Evolutionary conservation across 2,113 vertebrate genomes (phyloP).

Genomic region (Cyanoramphus novaezelandiae): DNA sequence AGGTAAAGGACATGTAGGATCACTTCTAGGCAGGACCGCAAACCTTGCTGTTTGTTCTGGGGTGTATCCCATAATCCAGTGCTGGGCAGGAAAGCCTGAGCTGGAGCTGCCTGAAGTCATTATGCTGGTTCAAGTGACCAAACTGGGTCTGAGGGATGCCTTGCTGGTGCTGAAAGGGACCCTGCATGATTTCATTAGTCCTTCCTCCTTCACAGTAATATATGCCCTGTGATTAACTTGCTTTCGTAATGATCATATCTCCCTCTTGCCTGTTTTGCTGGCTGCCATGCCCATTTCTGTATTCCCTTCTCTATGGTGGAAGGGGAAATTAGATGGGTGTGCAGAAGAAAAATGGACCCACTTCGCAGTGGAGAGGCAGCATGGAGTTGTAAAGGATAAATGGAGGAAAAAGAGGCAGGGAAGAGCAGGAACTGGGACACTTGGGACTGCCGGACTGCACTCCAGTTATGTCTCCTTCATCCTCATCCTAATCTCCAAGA

Average conservation of each 20-base stretch:
- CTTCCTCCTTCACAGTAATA: not conserved
- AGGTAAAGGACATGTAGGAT: fast-evolving
- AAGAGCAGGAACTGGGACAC: not conserved
- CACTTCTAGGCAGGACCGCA: not conserved
- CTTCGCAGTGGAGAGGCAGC: not conserved
- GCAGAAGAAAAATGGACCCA: not conserved
- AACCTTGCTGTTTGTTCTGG: not conserved
- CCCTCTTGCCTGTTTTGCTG: not conserved
- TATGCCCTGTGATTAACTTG: not conserved
- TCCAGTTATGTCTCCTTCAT: not conserved
- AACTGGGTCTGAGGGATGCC: not conserved
- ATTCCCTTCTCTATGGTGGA: fast-evolving
- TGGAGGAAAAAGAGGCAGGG: not conserved
- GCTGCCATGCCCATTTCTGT: not conserved
- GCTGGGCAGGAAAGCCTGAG: not conserved
- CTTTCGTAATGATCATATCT: fast-evolving
- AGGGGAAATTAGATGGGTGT: not conserved
- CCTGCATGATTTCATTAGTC: fast-evolving
- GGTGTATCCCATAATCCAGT: fast-evolving
- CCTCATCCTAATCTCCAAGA: not conserved
- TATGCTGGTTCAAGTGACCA: not conserved
- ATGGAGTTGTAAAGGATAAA: not conserved
- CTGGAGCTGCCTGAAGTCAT: not conserved
- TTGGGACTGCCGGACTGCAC: not conserved
- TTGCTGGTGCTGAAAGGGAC: not conserved